A percentile compares a stretch with the other conserved stretches of the same genome.
Conservation (phyloP, 2,113 vertebrate genomes). For the Synodontis membranacea region DNA sequence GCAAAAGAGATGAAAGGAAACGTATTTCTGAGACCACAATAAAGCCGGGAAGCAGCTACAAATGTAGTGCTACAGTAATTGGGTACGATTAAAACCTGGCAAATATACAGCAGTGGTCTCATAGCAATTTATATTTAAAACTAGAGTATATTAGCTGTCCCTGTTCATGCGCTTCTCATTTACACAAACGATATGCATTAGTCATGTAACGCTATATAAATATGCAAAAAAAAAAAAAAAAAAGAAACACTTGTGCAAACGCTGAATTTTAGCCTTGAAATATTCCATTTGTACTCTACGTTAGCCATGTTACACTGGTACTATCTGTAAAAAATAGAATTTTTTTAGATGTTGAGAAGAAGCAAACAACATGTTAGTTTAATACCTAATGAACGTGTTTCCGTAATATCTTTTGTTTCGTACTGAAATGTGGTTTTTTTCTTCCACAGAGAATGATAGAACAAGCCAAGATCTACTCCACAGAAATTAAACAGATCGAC, state of each 20-base stretch:
- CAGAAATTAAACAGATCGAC: conserved; percentile 90
- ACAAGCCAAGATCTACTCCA: conserved; percentile 77
- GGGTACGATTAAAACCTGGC: background rate
- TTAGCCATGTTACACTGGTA: background rate
- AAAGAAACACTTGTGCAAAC: background rate
- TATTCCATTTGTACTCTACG: background rate
- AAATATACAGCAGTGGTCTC: background rate
- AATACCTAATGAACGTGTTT: background rate
- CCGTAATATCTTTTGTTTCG: background rate
- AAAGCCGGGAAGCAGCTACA: background rate
- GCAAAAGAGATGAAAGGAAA: background rate
- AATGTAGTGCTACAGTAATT: background rate
- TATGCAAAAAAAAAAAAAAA: background rate
- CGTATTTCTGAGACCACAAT: background rate
- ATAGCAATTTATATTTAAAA: background rate
- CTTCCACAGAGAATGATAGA: conserved; percentile 82
- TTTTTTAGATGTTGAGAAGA: background rate
- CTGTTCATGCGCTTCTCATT: background rate
- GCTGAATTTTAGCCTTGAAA: background rate
- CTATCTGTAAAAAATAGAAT: background rate
- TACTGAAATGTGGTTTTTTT: conserved; percentile 14
- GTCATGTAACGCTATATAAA: background rate
- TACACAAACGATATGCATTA: background rate
- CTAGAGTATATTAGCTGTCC: background rate
- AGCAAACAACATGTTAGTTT: background rate